Evolutionary conservation across 2,113 vertebrate genomes (phyloP), one percentile per base, ranked within the genome.

Genomic region (Erpornis zantholeuca): DNA sequence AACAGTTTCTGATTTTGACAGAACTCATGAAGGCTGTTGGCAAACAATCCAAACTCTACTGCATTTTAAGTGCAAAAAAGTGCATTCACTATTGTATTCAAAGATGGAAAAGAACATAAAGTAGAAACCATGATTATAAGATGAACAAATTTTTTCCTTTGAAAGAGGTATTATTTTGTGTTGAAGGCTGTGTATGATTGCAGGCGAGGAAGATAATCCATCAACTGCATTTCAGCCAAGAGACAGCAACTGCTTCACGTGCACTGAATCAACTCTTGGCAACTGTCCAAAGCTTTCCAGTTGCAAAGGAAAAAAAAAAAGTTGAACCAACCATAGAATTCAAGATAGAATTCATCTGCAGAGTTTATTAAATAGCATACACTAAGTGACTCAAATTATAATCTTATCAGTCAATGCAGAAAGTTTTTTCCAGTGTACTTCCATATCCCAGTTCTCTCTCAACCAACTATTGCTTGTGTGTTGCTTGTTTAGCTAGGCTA

Each of bases 201-300:
- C 38, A 76, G 36, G 36, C 45, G 20, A 38, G 42, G 52, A 61
- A 70, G 49, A 66, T 8, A 33, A 66, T 27, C n/a, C 29, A 16
- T 25, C 65, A 85, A 7, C 29, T 45, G 69, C 35, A 4, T 36
- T 44, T 45, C 78, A 64, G 68, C 36, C 20, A 7, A 15, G 31
- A 8, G 11, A 47, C 0, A 72, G 50, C 3, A 2, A 81, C 8
- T 49, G n/a, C 22, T 65, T 61, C 60, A 38, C 23, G 2, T 4
- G 29, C 61, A 42, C 21, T 22, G 12, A 60, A 68, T 24, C 33
- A 36, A 57, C 5, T 44, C 42, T 42, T 33, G 52, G 29, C 60
- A 92, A 50, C 42, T 25, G 4, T 8, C 47, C 42, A 66, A 76
- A 73, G 42, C 22, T 75, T 70, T 59, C 24, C 56, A 61, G 25